Evolutionary conservation across 2,888 invertebrate genomes (phyloP).

Genomic region (Shargacucullia verbasci): DNA sequence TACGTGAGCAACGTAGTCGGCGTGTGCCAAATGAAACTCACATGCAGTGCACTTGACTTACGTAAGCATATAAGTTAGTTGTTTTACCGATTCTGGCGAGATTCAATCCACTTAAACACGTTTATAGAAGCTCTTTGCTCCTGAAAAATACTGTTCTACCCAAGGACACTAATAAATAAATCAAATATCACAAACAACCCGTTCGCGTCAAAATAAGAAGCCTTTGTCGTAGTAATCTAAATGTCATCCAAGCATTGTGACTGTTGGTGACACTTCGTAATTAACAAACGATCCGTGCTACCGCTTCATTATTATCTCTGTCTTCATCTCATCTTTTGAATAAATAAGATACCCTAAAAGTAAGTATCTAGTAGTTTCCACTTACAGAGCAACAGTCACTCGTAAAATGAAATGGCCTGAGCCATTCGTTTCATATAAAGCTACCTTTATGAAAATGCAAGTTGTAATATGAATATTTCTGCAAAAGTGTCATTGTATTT

Average conservation of each 20-base stretch:
- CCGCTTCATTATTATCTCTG: conserved; percentile 27
- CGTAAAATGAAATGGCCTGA: conserved; percentile 22
- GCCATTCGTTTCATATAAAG: conserved; percentile 14
- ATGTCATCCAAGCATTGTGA: conserved; percentile 25
- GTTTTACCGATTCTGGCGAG: conserved; percentile 71
- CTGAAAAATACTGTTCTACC: conserved; percentile 31
- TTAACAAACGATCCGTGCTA: conserved; percentile 35
- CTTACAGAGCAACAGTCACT: conserved; percentile 13
- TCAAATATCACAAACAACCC: conserved; percentile 10
- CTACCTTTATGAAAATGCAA: conserved; percentile 21
- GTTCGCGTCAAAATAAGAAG: conserved; percentile 11
- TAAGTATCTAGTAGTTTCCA: conserved; percentile 15
- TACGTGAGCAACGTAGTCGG: conserved; percentile 55
- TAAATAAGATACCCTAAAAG: conserved; percentile 33
- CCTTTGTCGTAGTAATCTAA: conserved; percentile 34
- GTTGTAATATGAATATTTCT: conserved; percentile 26
- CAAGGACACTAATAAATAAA: conserved; percentile 10
- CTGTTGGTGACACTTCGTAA: conserved; percentile 36
- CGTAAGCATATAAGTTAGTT: conserved; percentile 72
- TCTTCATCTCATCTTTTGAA: conserved; percentile 25
- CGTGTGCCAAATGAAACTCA: conserved; percentile 65
- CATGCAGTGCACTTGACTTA: conserved; percentile 64
- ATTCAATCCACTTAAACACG: conserved; percentile 69
- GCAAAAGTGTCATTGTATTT: conserved; percentile 50
- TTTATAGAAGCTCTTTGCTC: conserved; percentile 57